Base-by-base conservation (phyloP, 92 coral and sea anemone genomes). In the Virgularia gustaviana region DNA sequence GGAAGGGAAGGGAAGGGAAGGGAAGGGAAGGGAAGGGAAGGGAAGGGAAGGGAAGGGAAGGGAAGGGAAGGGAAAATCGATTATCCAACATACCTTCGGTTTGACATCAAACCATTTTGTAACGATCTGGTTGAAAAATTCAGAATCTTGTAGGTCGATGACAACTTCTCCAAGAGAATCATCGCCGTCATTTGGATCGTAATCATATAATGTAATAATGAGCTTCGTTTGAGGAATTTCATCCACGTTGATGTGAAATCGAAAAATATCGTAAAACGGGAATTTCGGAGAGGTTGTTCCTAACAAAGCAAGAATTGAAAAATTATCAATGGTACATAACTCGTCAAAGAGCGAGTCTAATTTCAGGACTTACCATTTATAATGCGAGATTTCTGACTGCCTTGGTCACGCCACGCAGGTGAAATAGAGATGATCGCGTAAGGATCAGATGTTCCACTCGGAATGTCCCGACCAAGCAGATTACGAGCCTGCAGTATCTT, bases 91-190 rank as follows among this genome's bases (percentile, higher is more conserved):
- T 74, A 82, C 87, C 87, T 56, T 82, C 6, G 84, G 87, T 35
- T 71, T 77, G 9, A 86, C 63, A 9, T 73, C 43, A 36, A 83
- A 86, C 90, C 87, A 82, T 9, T 35, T 62, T 24, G 87, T 73
- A 51, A 72, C 41, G 12, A 72, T 58, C 18, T 44, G 65, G 43
- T 57, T 51, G 13, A 78, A 47, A 67, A 74, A 49, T 65, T 86
- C 81, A 19, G 66, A 84, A 8, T 54, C 83, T 2, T 41, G 54
- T 30, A 89, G 67, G 41, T 76, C 82, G 34, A 89, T 75, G 23
- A 72, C 42, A 22, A 71, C 73, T 41, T 86, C 88, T 12, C 96
- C 96, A 79, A 89, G 42, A 66, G 83, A 86, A 61, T 89, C 96
- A 65, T 89, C 96, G 9, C 76, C 88, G n/a, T 80, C 83, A 15